Conservation (phyloP, 1,140 invertebrate genomes). For the Teleopsis dalmanni region DNA sequence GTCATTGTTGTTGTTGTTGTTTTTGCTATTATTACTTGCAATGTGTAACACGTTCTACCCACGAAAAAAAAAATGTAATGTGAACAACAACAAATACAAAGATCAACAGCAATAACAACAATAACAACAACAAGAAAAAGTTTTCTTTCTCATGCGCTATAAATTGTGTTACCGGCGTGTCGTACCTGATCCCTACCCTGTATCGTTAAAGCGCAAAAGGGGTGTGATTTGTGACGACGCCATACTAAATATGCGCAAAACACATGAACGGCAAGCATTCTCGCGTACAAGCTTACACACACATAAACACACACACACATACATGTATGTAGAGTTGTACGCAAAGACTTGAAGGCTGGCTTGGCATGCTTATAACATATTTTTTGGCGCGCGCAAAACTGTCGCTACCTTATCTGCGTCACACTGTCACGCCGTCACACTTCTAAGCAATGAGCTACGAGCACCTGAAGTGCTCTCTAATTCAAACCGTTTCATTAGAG, state of each 20-base stretch:
- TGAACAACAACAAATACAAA: too few relatives aligned
- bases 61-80: conserved; percentile 2
- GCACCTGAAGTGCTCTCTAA: neutral
- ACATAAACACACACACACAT: neutral
- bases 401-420: neutral
- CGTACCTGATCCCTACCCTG: conserved; percentile 7
- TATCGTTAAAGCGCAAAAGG: too few relatives aligned
- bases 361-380: neutral
- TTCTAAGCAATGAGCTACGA: neutral
- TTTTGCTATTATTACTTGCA: too few relatives aligned
- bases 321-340: neutral
- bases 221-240: too few relatives aligned
- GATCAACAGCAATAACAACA: too few relatives aligned
- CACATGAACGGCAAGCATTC: too few relatives aligned
- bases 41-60: too few relatives aligned
- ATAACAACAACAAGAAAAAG: too few relatives aligned
- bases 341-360: neutral
- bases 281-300: neutral
- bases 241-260: too few relatives aligned
- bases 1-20: too few relatives aligned
- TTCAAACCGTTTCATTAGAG: conserved; percentile 11
- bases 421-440: conserved; percentile 4
- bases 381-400: neutral
- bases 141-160: conserved; percentile 6
- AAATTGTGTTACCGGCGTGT: conserved; percentile 2